Evolutionary conservation across 2,888 invertebrate genomes (phyloP).

Genomic region (Dryococelus australis): DNA sequence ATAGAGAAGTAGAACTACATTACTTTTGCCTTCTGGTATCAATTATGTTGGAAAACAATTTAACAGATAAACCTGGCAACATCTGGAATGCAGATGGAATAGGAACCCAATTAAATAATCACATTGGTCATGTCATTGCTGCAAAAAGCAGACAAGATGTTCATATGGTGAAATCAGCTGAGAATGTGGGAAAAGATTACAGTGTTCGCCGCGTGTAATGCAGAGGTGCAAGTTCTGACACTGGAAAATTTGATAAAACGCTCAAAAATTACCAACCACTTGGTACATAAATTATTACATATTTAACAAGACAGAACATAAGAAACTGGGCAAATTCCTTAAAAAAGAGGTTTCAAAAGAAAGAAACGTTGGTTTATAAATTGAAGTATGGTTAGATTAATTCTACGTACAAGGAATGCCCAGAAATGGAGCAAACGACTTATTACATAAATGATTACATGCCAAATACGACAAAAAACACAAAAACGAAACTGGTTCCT

Average conservation of each 20-base stretch:
- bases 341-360: too few relatives aligned
- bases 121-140: slow-evolving; percentile 32
- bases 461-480: too few relatives aligned
- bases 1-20: slow-evolving; percentile 49
- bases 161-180: not conserved
- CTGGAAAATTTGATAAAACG: slow-evolving; percentile 45
- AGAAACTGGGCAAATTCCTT: too few relatives aligned
- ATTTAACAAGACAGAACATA: too few relatives aligned
- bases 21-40: slow-evolving; percentile 49
- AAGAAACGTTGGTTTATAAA: too few relatives aligned
- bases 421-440: too few relatives aligned
- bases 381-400: too few relatives aligned
- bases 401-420: too few relatives aligned
- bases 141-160: not conserved
- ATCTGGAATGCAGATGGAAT: slow-evolving; percentile 27
- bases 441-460: too few relatives aligned
- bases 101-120: slow-evolving; percentile 40
- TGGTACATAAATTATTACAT: slow-evolving; percentile 44
- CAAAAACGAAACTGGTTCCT: too few relatives aligned
- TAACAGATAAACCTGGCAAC: slow-evolving; percentile 47
- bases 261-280: too few relatives aligned
- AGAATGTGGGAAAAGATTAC: not conserved
- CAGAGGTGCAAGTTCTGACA: slow-evolving; percentile 49
- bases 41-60: slow-evolving; percentile 49
- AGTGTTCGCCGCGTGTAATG: slow-evolving; percentile 43